A percentile compares a stretch with the other conserved stretches of the same genome.
phyloP scores from a whole-genome alignment of 1,140 invertebrate species.

The Cotesia typhae region DNA sequence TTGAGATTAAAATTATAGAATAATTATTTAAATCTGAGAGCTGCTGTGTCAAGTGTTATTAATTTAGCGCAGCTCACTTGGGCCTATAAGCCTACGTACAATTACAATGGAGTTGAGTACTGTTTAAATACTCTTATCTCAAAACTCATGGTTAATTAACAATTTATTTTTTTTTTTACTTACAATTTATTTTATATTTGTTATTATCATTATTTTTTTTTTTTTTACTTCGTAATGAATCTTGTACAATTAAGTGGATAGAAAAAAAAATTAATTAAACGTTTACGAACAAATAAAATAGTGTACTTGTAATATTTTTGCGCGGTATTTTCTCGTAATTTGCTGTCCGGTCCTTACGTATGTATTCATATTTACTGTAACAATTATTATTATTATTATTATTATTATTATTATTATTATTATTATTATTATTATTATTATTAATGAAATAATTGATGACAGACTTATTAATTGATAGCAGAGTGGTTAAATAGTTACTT shows the following conservation, averaged over 20 bases:
- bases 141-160: no score
- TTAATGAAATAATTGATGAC: constrained; percentile 21
- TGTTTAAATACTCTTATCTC: not conserved
- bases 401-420: constrained; percentile 14
- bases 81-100: constrained; percentile 15
- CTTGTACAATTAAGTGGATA: not conserved
- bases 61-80: not conserved
- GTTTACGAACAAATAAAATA: no score
- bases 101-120: not conserved
- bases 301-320: no score
- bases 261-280: no score
- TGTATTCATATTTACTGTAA: not conserved
- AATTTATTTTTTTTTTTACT: not conserved
- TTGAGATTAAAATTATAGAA: no score
- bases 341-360: no score
- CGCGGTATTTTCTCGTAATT: no score
- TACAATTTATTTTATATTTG: constrained; percentile 19
- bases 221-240: not conserved
- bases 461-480: constrained; percentile 4
- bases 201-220: not conserved
- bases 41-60: constrained; percentile 5
- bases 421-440: constrained; percentile 2
- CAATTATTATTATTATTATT: constrained; percentile 1
- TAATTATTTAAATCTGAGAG: constrained; percentile 36
- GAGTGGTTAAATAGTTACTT: not conserved